Conservation (phyloP, 2,113 vertebrate species). For the Miniopterus natalensis region DNA sequence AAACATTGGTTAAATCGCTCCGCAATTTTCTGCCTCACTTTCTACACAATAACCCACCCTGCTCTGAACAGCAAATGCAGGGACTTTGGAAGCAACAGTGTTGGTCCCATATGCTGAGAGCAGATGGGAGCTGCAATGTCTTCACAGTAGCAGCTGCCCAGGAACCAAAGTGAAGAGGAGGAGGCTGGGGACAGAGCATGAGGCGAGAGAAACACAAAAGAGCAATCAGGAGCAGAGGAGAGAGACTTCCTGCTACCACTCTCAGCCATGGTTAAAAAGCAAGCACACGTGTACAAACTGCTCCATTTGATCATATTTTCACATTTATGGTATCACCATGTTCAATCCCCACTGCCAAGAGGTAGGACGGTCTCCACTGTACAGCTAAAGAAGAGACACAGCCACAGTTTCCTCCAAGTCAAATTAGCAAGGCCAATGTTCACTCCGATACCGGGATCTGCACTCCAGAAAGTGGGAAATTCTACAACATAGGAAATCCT, state of each 20-base stretch:
- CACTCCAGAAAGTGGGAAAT: constrained; percentile 2
- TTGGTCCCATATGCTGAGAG: constrained; percentile 82
- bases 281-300: background rate
- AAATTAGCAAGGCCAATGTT: background rate
- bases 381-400: background rate
- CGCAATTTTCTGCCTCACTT: constrained; percentile 66
- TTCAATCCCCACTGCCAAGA: background rate
- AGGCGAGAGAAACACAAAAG: constrained; percentile 74
- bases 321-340: background rate
- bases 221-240: constrained; percentile 66
- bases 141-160: constrained; percentile 82
- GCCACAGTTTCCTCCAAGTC: background rate
- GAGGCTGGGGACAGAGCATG: constrained; percentile 48
- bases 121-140: constrained; percentile 80
- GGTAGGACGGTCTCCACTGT: background rate
- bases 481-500: background rate
- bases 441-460: background rate
- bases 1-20: constrained; percentile 12
- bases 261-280: constrained; percentile 55
- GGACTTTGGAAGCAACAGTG: constrained; percentile 78
- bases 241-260: constrained; percentile 54
- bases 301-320: background rate
- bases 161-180: constrained; percentile 70
- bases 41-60: constrained; percentile 67
- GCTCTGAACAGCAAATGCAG: constrained; percentile 69